Conservation (phyloP, 2,113 vertebrate species). For the Lagopus muta region DNA sequence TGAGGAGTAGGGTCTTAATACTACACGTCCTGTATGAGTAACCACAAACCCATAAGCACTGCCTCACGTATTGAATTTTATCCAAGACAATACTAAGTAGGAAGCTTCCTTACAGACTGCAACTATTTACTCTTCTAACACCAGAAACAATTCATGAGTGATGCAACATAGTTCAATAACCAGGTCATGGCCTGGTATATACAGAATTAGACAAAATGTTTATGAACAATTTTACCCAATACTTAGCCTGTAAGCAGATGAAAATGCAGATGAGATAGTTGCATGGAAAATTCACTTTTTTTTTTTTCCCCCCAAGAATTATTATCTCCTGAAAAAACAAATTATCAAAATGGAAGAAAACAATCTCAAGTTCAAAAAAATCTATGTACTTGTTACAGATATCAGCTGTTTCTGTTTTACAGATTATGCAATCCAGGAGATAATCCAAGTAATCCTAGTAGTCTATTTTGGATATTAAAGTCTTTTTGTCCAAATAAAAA, state of each 20-base stretch:
- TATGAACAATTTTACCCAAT: not conserved
- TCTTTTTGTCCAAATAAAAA: not conserved
- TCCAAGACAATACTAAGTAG: not conserved
- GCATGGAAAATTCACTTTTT: no score
- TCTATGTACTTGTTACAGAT: fast-evolving
- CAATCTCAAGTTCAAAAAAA: not conserved
- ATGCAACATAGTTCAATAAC: not conserved
- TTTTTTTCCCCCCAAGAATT: not conserved
- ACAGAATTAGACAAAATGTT: not conserved
- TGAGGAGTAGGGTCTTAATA: not conserved
- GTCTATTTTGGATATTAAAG: not conserved
- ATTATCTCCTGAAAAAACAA: not conserved
- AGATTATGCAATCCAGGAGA: not conserved
- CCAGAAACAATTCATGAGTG: not conserved
- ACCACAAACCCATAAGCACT: not conserved
- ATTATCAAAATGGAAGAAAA: not conserved
- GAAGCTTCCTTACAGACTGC: not conserved
- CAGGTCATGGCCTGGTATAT: not conserved
- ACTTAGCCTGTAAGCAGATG: not conserved
- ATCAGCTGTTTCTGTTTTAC: not conserved
- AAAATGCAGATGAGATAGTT: not conserved
- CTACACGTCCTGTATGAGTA: fast-evolving
- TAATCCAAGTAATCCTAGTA: not conserved
- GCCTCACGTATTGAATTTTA: not conserved
- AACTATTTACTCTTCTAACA: not conserved